phyloP scores from a whole-genome alignment of 2,888 invertebrate species.

The Phrixothrix hirtus region DNA sequence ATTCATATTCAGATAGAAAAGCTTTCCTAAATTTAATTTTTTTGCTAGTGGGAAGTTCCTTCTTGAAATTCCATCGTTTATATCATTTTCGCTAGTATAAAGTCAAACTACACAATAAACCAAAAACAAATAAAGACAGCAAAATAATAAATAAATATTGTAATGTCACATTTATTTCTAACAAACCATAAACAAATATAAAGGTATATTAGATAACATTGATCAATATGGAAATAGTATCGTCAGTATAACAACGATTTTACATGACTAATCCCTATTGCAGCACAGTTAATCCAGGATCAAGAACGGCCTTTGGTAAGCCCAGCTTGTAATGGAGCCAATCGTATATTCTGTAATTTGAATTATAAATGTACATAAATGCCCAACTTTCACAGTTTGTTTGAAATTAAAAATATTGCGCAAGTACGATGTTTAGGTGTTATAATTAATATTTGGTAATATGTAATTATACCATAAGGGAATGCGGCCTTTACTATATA shows the following conservation, averaged over 20 bases:
- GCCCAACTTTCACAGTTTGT: constrained; percentile 43
- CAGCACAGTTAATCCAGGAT: constrained; percentile 43
- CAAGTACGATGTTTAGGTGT: constrained; percentile 31
- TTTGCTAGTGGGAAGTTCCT: no score
- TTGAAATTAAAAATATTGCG: constrained; percentile 41
- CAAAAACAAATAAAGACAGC: no score
- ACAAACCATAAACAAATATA: constrained; percentile 33
- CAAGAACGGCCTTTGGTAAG: constrained; percentile 45
- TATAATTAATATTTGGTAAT: constrained; percentile 14
- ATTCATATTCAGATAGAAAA: no score
- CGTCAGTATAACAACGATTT: constrained; percentile 42
- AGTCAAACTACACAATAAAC: no score
- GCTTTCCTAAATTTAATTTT: no score
- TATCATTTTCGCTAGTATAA: no score
- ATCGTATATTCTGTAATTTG: constrained; percentile 45
- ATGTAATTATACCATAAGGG: not conserved
- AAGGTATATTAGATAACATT: constrained; percentile 35
- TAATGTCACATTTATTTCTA: constrained; percentile 12
- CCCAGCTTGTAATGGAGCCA: constrained; percentile 43
- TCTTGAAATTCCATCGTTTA: no score
- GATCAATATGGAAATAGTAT: constrained; percentile 44
- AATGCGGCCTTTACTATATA: not conserved
- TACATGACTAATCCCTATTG: constrained; percentile 46
- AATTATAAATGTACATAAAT: constrained; percentile 47
- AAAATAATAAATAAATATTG: no score